Percentiles rank a stretch among this genome's conserved stretches.
Evolutionary conservation across 2,797 vertebrate genomes (phyloP).

Genomic region (Cercopithecus mitis): DNA sequence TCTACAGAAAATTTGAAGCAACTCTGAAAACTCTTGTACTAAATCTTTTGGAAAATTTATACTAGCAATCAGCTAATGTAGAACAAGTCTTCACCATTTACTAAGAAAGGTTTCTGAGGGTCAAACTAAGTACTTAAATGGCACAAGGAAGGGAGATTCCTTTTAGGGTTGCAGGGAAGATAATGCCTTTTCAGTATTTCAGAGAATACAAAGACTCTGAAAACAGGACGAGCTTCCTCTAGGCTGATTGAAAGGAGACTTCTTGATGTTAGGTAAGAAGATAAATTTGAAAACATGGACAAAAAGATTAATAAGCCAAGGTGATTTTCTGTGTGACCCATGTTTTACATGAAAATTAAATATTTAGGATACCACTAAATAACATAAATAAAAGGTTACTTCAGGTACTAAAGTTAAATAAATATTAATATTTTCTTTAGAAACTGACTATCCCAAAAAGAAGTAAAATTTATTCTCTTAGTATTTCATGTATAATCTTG

Average conservation of each 20-base stretch:
- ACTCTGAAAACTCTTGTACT: not conserved
- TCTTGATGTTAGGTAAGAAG: not conserved
- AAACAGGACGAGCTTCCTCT: not conserved
- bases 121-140: not conserved
- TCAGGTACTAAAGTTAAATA: not conserved
- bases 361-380: not conserved
- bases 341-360: not conserved
- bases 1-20: not conserved
- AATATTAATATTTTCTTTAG: not conserved
- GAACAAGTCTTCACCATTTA: not conserved
- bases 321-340: not conserved
- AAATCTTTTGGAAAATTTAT: not conserved
- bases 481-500: not conserved
- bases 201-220: not conserved
- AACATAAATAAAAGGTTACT: not conserved
- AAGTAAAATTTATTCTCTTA: not conserved
- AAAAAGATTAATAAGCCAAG: not conserved
- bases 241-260: not conserved
- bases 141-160: not conserved
- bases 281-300: not conserved
- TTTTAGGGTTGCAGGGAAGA: not conserved
- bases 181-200: not conserved
- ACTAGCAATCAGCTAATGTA: not conserved
- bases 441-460: not conserved
- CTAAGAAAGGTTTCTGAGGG: not conserved